These are phyloP conservation scores for Ophiodon elongatus DNA, from an alignment of 2,113 vertebrate genomes.

Conservation along the genomic window DNA sequence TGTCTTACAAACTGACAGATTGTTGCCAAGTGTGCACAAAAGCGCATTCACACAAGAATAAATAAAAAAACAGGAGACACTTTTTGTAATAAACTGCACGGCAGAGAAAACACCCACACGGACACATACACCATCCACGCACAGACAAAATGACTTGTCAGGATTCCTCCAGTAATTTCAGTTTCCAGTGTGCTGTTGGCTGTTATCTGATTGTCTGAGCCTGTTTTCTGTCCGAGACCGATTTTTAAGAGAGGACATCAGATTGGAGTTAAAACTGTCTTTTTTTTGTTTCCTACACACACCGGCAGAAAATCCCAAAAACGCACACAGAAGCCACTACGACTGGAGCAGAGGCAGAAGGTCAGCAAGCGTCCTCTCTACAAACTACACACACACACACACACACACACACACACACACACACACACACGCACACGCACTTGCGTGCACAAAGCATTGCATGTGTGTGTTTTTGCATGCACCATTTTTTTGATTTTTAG, in stretches of 20 bases:
- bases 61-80: not conserved
- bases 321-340: constrained; percentile 8
- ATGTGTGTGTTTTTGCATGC: not conserved
- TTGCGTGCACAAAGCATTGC: not conserved
- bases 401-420: not conserved
- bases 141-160: constrained; percentile 31
- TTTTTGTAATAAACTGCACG: not conserved
- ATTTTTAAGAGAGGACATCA: constrained; percentile 62
- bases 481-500: not conserved
- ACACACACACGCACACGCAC: not conserved
- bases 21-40: constrained; percentile 1
- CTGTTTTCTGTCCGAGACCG: constrained; percentile 64
- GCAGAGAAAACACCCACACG: constrained; percentile 2
- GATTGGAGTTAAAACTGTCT: constrained; percentile 59
- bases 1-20: not conserved
- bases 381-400: not conserved
- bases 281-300: constrained; percentile 63
- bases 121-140: not conserved
- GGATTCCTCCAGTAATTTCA: constrained; percentile 58
- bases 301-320: constrained; percentile 12
- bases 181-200: constrained; percentile 54
- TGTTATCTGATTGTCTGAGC: constrained; percentile 63
- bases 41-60: not conserved
- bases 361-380: not conserved
- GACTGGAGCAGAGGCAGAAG: not conserved